A percentile compares a stretch with the other conserved stretches of the same genome.
Conservation (phyloP, 1,140 invertebrate genomes). For the Sycobia sp. region DNA sequence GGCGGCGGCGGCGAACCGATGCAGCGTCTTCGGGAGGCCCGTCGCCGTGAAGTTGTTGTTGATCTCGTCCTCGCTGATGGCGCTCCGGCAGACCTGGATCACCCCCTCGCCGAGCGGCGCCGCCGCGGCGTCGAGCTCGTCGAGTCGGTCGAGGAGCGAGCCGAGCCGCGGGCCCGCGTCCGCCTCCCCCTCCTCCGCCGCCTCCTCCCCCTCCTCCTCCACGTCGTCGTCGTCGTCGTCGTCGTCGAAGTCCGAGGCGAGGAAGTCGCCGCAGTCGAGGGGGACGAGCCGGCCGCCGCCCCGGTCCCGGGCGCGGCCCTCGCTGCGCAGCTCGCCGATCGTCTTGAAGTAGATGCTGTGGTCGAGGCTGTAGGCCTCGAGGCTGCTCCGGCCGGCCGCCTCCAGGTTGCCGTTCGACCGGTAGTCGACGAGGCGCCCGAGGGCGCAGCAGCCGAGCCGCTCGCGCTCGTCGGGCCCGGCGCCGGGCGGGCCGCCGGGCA, state of each 20-base stretch:
- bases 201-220: background rate
- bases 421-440: conserved; percentile 49
- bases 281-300: background rate
- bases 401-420: conserved; percentile 54
- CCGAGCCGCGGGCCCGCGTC: background rate
- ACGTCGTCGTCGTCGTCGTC: conserved; percentile 5
- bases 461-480: background rate
- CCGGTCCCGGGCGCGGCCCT: background rate
- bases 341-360: conserved; percentile 61
- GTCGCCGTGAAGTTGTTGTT: conserved; percentile 12
- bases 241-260: conserved; percentile 32
- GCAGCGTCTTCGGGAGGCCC: background rate
- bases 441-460: conserved; percentile 10
- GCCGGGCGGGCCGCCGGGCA: conserved; percentile 29
- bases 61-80: conserved; percentile 1
- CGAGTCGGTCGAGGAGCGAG: background rate
- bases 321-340: conserved; percentile 49
- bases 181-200: background rate
- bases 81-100: conserved; percentile 10
- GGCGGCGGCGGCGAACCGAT: background rate
- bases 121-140: background rate
- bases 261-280: conserved; percentile 40
- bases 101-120: background rate
- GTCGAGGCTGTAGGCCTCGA: conserved; percentile 55
- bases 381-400: conserved; percentile 49